Evolutionary conservation across 2,888 invertebrate genomes (phyloP).

Genomic region (Hirtodrosophila confusa): DNA sequence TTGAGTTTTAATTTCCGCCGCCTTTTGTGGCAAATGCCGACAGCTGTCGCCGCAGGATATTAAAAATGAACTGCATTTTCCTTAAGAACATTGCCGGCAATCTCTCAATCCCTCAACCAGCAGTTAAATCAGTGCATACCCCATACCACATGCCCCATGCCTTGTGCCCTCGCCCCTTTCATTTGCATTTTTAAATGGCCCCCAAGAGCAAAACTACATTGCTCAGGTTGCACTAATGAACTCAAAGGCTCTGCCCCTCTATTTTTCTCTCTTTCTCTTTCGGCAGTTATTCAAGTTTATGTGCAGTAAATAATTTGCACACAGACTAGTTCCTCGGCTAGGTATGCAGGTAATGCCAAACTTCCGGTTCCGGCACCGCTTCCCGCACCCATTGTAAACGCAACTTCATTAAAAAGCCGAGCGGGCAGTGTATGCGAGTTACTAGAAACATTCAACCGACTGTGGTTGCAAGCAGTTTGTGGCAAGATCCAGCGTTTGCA

Average conservation of each 20-base stretch:
- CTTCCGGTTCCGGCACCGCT: constrained; percentile 47
- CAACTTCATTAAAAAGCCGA: constrained; percentile 66
- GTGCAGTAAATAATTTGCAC: constrained; percentile 63
- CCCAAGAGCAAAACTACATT: background rate
- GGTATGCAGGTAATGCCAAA: constrained; percentile 67
- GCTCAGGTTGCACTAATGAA: constrained; percentile 51
- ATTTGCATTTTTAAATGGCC: constrained; percentile 37
- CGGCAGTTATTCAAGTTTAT: constrained; percentile 47
- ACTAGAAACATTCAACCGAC: constrained; percentile 29
- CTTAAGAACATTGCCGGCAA: constrained; percentile 24
- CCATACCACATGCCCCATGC: constrained; percentile 7
- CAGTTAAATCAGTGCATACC: constrained; percentile 20
- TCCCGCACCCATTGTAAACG: constrained; percentile 31
- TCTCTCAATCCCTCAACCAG: too few species aligned
- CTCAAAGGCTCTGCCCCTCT: constrained; percentile 37
- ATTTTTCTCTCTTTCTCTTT: background rate
- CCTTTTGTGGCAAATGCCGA: constrained; percentile 56
- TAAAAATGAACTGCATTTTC: constrained; percentile 71
- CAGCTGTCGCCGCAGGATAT: constrained; percentile 74
- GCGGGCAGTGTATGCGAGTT: constrained; percentile 1
- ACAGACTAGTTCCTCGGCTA: constrained; percentile 28
- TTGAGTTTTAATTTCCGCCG: constrained; percentile 78
- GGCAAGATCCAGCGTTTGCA: constrained; percentile 40
- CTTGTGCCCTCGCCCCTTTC: constrained; percentile 20
- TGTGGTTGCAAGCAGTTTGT: constrained; percentile 52